Base-by-base conservation (phyloP, 2,113 vertebrate species). In the Anarhynchus alexandrinus region DNA sequence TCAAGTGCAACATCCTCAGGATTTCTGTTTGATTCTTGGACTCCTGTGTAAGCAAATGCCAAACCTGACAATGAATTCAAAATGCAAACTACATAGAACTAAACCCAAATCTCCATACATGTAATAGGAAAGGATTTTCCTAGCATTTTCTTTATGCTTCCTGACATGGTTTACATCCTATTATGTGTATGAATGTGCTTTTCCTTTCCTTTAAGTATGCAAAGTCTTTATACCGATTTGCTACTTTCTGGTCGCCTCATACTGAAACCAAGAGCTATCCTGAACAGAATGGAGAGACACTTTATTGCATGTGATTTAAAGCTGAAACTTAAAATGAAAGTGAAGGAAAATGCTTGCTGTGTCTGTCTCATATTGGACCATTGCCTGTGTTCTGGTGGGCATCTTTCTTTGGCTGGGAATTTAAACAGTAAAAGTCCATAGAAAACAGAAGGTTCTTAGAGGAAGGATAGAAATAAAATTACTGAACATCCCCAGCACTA, bases 71-170 rank as follows among this genome's bases (percentile, higher is more conserved):
- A 66, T 25, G 23, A 77, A 89, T 84, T 87, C 32, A 43, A 79
- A 93, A 82, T 45, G 57, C 51, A 66, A 29, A 11, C 70, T 52
- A 8, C 12, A 55, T 73, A 94, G 86, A 82, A 54, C 90, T 84
- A 82, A 94, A 19, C 57, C 26, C 32, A 47, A 73, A 92, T 73
- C 72, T 74, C 58, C 61, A 18, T 13, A 57, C 4, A 3, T 70
- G 95, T 85, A 52, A 80, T 27, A 64, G 74, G 52, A 85, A 59
- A 85, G 73, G 71, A 93, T 97, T 97, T 97, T 62, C 61, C 45
- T 84, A 67, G 57, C 38, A 23, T 86, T 71, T 95, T 82, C 65
- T 65, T 82, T 91, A 62, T 82, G 58, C 78, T 91, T 59, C 38
- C 23, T 88, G 71, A 55, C 42, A 82, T 36, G 40, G 22, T 71